These are phyloP conservation scores for Ormyrus pomaceus DNA, from an alignment of 2,888 invertebrate genomes.

Conservation along the genomic window DNA sequence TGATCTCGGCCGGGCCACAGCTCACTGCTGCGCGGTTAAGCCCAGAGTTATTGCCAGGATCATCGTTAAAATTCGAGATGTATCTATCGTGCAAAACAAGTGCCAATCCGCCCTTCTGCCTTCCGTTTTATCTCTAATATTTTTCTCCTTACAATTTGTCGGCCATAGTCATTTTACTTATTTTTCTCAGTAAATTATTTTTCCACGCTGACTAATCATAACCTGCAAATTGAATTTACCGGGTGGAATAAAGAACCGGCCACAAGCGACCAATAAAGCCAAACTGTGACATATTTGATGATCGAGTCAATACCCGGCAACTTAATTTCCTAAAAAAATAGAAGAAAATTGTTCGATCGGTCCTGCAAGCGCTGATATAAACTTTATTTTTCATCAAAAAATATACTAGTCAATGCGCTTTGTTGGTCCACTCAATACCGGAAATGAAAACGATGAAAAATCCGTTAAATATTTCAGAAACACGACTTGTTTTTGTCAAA, in stretches of 20 bases:
- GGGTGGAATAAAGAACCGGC: constrained; percentile 56
- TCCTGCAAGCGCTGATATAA: too few relatives aligned
- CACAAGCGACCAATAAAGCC: constrained; percentile 61
- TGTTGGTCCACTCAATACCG: too few relatives aligned
- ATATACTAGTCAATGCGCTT: too few relatives aligned
- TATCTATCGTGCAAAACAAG: constrained; percentile 67
- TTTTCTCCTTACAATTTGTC: constrained; percentile 58
- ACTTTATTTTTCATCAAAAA: too few relatives aligned
- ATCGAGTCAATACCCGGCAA: constrained; percentile 12
- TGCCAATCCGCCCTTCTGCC: constrained; percentile 21
- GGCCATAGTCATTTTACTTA: constrained; percentile 39
- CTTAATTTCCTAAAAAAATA: constrained; percentile 47
- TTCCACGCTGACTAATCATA: constrained; percentile 21
- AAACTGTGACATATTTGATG: constrained; percentile 55
- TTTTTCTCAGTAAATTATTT: constrained; percentile 28
- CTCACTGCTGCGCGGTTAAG: constrained; percentile 69
- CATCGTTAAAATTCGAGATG: constrained; percentile 74
- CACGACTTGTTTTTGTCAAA: too few relatives aligned
- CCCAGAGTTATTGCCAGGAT: constrained; percentile 74
- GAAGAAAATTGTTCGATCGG: constrained; percentile 36
- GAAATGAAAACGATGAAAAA: too few relatives aligned
- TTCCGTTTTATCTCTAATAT: constrained; percentile 7
- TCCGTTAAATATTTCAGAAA: too few relatives aligned
- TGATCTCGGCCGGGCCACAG: constrained; percentile 70
- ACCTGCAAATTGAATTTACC: constrained; percentile 49